Percentiles rank a stretch among this genome's conserved stretches.
phyloP scores from a whole-genome alignment of 1,140 invertebrate species.

The Nasonia longicornis region DNA sequence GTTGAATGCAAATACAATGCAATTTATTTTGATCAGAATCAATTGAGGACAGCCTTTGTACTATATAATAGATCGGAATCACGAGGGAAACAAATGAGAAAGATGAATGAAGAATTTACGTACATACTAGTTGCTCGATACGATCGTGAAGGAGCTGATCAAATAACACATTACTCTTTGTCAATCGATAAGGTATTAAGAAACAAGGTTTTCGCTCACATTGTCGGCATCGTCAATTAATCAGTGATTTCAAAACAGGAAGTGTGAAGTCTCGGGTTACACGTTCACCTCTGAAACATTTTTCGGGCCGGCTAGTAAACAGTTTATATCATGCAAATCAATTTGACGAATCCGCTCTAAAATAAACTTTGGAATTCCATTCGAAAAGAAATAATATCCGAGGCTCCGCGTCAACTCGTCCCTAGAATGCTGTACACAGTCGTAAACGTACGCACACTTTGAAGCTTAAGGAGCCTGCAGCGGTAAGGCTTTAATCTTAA shows the following conservation, averaged over 20 bases:
- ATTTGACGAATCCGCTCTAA: no score
- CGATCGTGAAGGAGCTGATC: slow-evolving; percentile 7
- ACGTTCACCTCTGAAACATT: background rate
- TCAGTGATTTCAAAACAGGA: slow-evolving; percentile 17
- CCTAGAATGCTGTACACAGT: background rate
- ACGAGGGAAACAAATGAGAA: slow-evolving; percentile 1
- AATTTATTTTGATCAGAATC: background rate
- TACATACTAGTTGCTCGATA: slow-evolving; percentile 1
- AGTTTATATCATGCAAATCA: no score
- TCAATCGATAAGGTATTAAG: slow-evolving; percentile 26
- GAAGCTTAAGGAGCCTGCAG: background rate
- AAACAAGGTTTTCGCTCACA: background rate
- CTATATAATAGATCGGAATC: slow-evolving; percentile 5
- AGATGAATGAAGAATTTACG: slow-evolving; percentile 21
- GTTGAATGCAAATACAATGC: background rate
- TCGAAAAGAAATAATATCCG: no score
- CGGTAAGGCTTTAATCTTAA: background rate
- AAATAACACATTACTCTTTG: slow-evolving; percentile 22
- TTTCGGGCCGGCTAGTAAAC: no score
- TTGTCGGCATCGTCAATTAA: background rate
- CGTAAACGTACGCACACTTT: background rate
- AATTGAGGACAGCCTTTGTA: background rate
- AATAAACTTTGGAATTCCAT: no score
- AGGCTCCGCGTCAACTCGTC: background rate
- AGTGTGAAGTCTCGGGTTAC: background rate